Evolutionary conservation across 2,113 vertebrate species (phyloP).

Genomic region (Perca flavescens): DNA sequence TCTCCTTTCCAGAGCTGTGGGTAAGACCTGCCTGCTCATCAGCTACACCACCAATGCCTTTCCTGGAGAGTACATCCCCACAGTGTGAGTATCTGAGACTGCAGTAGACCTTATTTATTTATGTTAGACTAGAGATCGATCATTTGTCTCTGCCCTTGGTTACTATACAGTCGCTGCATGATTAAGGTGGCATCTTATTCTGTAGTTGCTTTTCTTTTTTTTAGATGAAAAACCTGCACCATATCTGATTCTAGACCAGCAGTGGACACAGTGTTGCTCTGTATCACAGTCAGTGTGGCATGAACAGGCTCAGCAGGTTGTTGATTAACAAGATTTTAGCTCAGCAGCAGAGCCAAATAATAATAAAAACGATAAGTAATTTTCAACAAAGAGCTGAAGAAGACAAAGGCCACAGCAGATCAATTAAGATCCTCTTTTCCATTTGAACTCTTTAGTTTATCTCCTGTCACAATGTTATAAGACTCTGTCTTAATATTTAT

Average conservation of each 20-base stretch:
- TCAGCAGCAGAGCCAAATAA: neutral
- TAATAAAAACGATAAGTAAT: neutral
- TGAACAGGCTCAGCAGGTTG: neutral
- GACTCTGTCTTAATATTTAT: neutral
- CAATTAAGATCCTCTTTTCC: neutral
- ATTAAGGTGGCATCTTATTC: neutral
- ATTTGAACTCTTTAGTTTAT: neutral
- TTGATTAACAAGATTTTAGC: constrained; percentile 10
- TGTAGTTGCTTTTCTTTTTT: neutral
- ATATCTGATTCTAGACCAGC: constrained; percentile 9
- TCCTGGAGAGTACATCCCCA: constrained; percentile 98
- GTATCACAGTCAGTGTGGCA: neutral
- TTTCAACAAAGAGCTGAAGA: neutral
- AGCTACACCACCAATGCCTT: constrained; percentile 99
- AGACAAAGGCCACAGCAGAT: neutral
- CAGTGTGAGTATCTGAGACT: constrained; percentile 91
- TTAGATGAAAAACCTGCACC: neutral
- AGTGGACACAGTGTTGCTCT: neutral
- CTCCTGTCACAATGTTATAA: neutral
- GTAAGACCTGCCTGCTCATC: constrained; percentile 99
- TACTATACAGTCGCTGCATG: neutral
- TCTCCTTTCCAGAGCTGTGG: constrained; percentile 90
- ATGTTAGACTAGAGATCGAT: neutral
- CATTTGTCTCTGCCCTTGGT: constrained; percentile 17
- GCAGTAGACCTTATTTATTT: constrained; percentile 31